Evolutionary conservation across 2,888 invertebrate species (phyloP), one percentile per base, ranked within the genome.

Genomic region (Chaitophorus viminalis): DNA sequence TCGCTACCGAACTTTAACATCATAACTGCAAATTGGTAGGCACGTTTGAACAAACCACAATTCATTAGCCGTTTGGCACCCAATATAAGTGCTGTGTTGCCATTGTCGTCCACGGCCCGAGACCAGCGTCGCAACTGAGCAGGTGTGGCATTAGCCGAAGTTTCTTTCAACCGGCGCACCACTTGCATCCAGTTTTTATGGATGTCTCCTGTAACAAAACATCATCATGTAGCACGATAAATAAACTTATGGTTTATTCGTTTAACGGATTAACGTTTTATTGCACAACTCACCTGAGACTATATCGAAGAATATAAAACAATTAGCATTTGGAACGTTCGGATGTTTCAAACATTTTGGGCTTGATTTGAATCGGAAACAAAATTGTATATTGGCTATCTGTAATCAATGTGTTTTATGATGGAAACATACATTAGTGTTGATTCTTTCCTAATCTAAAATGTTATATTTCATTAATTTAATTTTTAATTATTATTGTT

Each of bases 1-100:
- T 90, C 90, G 84, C 90, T 90, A 21, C 91, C 90, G 78, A 89
- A 89, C 33, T 90, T 89, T 31, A 91, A 89, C 65, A 91, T 90
- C 60, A 90, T 86, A 14, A 81, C 88, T 36, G 90, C 90, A 17
- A 90, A 89, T 74, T 90, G 89, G 6, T 89, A 89, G 0, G 91
- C 91, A 33, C 89, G 89, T 4, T 89, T 89, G 83, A 90, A 90
- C 31, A 89, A 89, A 21, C 90, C 90, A 36, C 89, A 89, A 68
- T 89, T 89, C 81, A 91, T 90, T n/a, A 91, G 86, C 31, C 89
- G 89, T 29, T 89, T 89, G 25, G 89, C 90, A 25, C 88, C 89
- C 68, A 88, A 52, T 33, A 90, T 89, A n/a, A 90, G 88, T 11
- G 90, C 89, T 0, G 90, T 90, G 86, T 90, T 90, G n/a, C 90